Evolutionary conservation across 2,888 invertebrate genomes (phyloP), one percentile per base, ranked within the genome.

Genomic region (Dryomyza anilis): DNA sequence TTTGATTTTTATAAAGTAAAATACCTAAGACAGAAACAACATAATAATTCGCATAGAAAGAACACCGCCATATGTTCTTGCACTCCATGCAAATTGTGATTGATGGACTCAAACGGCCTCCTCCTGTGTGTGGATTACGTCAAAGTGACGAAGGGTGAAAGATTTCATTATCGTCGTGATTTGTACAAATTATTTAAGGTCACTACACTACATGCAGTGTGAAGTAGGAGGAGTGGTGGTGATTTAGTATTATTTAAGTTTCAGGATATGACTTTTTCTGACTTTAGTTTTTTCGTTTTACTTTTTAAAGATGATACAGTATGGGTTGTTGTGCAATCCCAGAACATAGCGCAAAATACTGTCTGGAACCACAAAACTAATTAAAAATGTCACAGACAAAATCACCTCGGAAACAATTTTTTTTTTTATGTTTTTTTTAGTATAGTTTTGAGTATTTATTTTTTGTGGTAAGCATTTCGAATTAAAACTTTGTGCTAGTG

Each of bases 11-110:
- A n/a, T n/a, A n/a, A n/a, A n/a, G n/a, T n/a, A n/a, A n/a, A n/a
- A n/a, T n/a, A n/a, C n/a, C n/a, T n/a, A n/a, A n/a, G n/a, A n/a
- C n/a, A n/a, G n/a, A n/a, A n/a, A n/a, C 33, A 33, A n/a, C 39
- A n/a, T 14, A 39, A 39, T n/a, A 39, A 7, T 39, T 5, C 4
- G 39, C n/a, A n/a, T 39, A 6, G 33, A 39, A 39, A 39, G 63
- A 63, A 61, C 59, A 46, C 50, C 50, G 63, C 69, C 69, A 70
- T 68, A 69, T 70, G 65, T 64, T 59, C 45, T n/a, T n/a, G 56
- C 60, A 66, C 61, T 65, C 63, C 56, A 59, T 65, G 67, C 57
- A 69, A 70, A 70, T 68, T 68, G 69, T 69, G 68, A 71, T 72
- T 70, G 68, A 72, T 71, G 68, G 64, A 52, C 58, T 65, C 53